Conservation (phyloP, 2,888 invertebrate species). For the Willowsia nigromaculata region DNA sequence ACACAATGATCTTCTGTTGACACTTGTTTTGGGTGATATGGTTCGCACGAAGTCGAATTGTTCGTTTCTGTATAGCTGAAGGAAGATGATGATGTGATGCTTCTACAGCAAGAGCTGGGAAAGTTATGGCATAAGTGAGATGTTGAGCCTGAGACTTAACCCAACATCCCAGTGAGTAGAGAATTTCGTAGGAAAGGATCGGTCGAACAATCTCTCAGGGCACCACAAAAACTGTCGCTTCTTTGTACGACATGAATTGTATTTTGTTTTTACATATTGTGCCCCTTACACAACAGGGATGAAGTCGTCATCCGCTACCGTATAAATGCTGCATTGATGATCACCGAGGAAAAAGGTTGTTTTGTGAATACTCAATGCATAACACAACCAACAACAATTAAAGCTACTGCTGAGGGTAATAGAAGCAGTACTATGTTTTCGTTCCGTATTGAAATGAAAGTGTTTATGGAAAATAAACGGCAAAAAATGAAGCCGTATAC, state of each 20-base stretch:
- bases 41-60: constrained; percentile 22
- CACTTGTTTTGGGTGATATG: constrained; percentile 67
- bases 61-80: neutral
- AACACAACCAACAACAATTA: constrained; percentile 10
- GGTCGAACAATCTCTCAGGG: constrained; percentile 41
- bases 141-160: constrained; percentile 20
- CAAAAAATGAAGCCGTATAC: neutral
- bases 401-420: neutral
- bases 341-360: neutral
- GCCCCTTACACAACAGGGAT: constrained; percentile 40
- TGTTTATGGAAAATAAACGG: constrained; percentile 11
- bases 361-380: neutral
- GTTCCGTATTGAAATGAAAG: neutral
- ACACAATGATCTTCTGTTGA: constrained; percentile 67
- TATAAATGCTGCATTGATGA: neutral
- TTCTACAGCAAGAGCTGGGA: constrained; percentile 40
- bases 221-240: constrained; percentile 32
- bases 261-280: constrained; percentile 3
- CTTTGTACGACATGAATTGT: neutral
- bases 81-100: neutral
- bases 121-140: constrained; percentile 31
- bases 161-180: neutral
- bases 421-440: neutral
- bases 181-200: neutral
- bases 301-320: constrained; percentile 37